A percentile compares a stretch with the other conserved stretches of the same genome.
Evolutionary conservation across 2,888 invertebrate species (phyloP).

Genomic region (Synergus umbraculus): DNA sequence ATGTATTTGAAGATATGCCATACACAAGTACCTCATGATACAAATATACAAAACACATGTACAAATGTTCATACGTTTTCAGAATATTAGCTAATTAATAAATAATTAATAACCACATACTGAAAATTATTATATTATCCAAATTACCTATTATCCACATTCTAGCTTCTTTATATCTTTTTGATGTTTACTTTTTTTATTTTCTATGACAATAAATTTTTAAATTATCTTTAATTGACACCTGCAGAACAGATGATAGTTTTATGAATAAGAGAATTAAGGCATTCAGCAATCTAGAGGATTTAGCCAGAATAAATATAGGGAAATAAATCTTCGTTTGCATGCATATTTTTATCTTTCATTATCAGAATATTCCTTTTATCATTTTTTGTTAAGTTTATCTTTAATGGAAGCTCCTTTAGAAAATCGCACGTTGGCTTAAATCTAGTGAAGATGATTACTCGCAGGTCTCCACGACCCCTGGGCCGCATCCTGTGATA

Average conservation of each 20-base stretch:
- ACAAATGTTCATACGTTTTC: slow-evolving; percentile 77
- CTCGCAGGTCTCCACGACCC: slow-evolving; percentile 27
- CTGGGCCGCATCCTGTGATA: slow-evolving; percentile 71
- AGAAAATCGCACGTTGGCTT: slow-evolving; percentile 38
- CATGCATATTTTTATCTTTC: background rate
- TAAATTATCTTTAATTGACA: background rate
- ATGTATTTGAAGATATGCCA: slow-evolving; percentile 74
- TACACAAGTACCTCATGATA: slow-evolving; percentile 77
- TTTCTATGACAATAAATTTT: background rate
- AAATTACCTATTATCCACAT: background rate
- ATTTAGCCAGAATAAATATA: background rate
- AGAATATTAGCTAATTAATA: slow-evolving; percentile 76
- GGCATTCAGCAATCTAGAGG: background rate
- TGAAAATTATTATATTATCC: slow-evolving; percentile 41
- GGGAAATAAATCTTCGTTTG: slow-evolving; percentile 11
- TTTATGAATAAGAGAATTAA: background rate
- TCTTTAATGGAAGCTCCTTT: slow-evolving; percentile 7
- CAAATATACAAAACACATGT: slow-evolving; percentile 75
- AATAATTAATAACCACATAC: slow-evolving; percentile 71
- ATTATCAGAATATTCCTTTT: background rate
- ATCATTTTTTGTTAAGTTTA: slow-evolving; percentile 12
- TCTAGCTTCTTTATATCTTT: too few species aligned
- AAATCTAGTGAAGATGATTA: slow-evolving; percentile 38
- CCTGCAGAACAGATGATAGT: background rate
- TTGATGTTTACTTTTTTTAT: background rate